A percentile compares a stretch with the other conserved stretches of the same genome.
phyloP scores from a whole-genome alignment of 2,797 vertebrate genomes.

The Triplophysa yarkandensis region DNA sequence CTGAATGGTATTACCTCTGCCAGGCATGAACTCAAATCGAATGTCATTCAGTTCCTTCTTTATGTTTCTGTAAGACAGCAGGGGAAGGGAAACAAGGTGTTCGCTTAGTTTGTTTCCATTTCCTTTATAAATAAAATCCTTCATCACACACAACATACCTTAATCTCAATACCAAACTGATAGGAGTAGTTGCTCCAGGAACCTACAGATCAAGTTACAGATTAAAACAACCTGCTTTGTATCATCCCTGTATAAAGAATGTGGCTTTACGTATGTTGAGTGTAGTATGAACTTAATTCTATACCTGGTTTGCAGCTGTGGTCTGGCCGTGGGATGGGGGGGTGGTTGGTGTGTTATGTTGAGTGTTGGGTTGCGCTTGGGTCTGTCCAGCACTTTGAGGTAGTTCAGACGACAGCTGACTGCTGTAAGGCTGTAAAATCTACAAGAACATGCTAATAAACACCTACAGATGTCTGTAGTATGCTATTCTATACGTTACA shows the following conservation, averaged over 20 bases:
- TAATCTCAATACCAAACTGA: conserved; percentile 96
- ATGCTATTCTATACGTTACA: background rate
- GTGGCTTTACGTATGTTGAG: background rate
- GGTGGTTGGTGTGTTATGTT: conserved; percentile 70
- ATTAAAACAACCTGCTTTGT: background rate
- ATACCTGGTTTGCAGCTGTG: conserved; percentile 59
- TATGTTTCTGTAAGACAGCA: conserved; percentile 82
- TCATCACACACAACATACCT: conserved; percentile 74
- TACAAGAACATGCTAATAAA: conserved; percentile 56
- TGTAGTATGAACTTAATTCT: background rate
- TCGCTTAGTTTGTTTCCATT: too few species aligned
- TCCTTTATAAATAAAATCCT: too few species aligned
- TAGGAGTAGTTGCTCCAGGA: conserved; percentile 74
- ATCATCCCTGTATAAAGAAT: background rate
- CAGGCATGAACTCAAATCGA: conserved; percentile 96
- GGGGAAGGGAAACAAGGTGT: background rate
- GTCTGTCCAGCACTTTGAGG: conserved; percentile 85
- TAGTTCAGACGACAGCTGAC: conserved; percentile 85
- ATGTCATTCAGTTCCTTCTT: conserved; percentile 99
- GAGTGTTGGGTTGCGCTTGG: conserved; percentile 77
- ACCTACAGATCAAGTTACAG: conserved; percentile 58
- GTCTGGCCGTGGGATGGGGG: conserved; percentile 61
- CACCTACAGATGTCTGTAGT: background rate
- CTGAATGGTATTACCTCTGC: conserved; percentile 83
- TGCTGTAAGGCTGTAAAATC: conserved; percentile 83